phyloP scores from a whole-genome alignment of 2,113 vertebrate species.

The Aldabrachelys gigantea region DNA sequence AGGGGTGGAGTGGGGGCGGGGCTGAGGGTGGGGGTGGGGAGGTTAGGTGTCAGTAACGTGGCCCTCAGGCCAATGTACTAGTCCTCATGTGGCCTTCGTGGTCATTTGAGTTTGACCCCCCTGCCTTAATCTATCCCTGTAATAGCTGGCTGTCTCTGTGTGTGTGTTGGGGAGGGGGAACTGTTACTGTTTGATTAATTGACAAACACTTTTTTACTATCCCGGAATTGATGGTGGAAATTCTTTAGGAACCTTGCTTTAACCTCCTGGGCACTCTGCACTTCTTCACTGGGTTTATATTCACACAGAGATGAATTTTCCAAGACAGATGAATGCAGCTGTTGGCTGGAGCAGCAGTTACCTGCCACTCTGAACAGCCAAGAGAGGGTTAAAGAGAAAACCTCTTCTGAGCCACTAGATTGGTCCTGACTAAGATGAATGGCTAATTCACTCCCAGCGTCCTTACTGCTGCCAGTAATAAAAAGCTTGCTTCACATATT shows the following conservation, averaged over 20 bases:
- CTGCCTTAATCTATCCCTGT: background rate
- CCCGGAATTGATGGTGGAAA: slow-evolving; percentile 11
- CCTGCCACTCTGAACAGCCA: slow-evolving; percentile 49
- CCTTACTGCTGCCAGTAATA: slow-evolving; percentile 82
- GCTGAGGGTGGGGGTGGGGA: too few relatives aligned
- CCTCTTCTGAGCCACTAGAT: slow-evolving; percentile 73
- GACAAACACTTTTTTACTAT: background rate
- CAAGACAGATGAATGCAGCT: slow-evolving; percentile 54
- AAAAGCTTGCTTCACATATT: slow-evolving; percentile 81
- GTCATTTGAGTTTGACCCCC: too few relatives aligned
- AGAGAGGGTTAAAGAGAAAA: slow-evolving; percentile 74
- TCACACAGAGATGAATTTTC: slow-evolving; percentile 49
- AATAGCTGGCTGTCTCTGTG: background rate
- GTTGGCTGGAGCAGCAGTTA: slow-evolving; percentile 71
- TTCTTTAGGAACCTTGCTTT: slow-evolving; percentile 35
- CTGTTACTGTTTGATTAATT: slow-evolving; percentile 50
- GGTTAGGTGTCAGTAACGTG: too few relatives aligned
- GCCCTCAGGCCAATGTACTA: too few relatives aligned
- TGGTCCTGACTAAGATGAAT: slow-evolving; percentile 83
- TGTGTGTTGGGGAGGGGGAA: slow-evolving; percentile 15
- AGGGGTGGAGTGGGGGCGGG: too few relatives aligned
- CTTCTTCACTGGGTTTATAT: slow-evolving; percentile 59
- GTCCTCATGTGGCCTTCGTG: too few relatives aligned
- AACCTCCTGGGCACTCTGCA: slow-evolving; percentile 24
- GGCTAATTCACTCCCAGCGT: slow-evolving; percentile 80